A percentile compares a stretch with the other conserved stretches of the same genome.
phyloP scores from a whole-genome alignment of 2,113 vertebrate species.

The Electrona antarctica region DNA sequence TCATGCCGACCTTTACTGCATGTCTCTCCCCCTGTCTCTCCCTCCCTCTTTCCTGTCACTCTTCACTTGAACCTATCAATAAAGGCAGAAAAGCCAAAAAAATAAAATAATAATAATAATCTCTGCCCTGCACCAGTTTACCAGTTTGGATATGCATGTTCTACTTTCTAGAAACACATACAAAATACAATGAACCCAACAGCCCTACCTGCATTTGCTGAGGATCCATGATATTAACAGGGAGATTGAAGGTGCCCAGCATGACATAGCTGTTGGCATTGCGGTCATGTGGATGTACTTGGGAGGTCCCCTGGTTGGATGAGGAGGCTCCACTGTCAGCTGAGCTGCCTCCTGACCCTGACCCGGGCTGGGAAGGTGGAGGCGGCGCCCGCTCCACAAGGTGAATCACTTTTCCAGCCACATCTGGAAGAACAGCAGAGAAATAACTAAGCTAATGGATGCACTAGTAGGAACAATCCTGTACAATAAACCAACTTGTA shows the following conservation, averaged over 20 bases:
- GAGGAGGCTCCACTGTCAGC: constrained; percentile 74
- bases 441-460: background rate
- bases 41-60: too few relatives aligned
- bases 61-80: too few relatives aligned
- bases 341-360: constrained; percentile 76
- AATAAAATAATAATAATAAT: too few relatives aligned
- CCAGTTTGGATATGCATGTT: too few relatives aligned
- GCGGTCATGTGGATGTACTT: constrained; percentile 83
- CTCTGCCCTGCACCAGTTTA: too few relatives aligned
- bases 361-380: constrained; percentile 82
- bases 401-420: constrained; percentile 92
- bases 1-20: too few relatives aligned
- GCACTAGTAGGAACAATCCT: background rate
- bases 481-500: too few relatives aligned
- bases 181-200: background rate
- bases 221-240: constrained; percentile 87
- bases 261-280: constrained; percentile 94
- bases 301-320: constrained; percentile 73
- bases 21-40: too few relatives aligned
- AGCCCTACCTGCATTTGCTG: constrained; percentile 80
- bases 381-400: constrained; percentile 91
- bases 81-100: too few relatives aligned
- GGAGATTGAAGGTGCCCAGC: constrained; percentile 93
- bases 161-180: background rate
- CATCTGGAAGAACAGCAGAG: constrained; percentile 76